phyloP scores from a whole-genome alignment of 2,797 vertebrate species.

The Vireo griseus region DNA sequence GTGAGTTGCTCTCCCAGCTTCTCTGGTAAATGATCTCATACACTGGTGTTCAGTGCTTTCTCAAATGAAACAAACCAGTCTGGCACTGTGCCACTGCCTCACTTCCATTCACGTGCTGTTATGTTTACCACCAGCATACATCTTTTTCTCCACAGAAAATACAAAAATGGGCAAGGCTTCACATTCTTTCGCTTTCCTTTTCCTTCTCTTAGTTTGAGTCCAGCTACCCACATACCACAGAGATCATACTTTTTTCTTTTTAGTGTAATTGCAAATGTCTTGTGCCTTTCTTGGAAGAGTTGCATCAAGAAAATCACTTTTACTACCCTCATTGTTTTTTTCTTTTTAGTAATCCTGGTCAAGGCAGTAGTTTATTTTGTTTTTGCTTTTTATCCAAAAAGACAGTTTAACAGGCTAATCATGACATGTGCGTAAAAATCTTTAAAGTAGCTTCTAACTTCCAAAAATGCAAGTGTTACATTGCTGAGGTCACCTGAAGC shows the following conservation, averaged over 20 bases:
- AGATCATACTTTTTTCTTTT: neutral
- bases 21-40: constrained; percentile 26
- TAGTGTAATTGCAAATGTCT: neutral
- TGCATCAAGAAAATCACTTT: constrained; percentile 9
- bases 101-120: constrained; percentile 14
- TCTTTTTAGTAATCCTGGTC: neutral
- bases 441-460: neutral
- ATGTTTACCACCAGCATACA: neutral
- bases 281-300: neutral
- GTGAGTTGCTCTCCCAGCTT: neutral
- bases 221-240: neutral
- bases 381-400: neutral
- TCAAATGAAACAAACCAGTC: constrained; percentile 18
- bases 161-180: neutral
- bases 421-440: neutral
- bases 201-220: neutral
- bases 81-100: neutral
- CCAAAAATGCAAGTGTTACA: neutral
- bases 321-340: neutral
- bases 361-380: constrained; percentile 5
- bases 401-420: neutral
- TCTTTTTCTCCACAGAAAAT: constrained; percentile 1
- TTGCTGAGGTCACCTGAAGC: neutral
- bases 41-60: constrained; percentile 8
- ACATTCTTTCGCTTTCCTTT: neutral